phyloP scores from a whole-genome alignment of 2,113 vertebrate species.

The Rissa tridactyla region DNA sequence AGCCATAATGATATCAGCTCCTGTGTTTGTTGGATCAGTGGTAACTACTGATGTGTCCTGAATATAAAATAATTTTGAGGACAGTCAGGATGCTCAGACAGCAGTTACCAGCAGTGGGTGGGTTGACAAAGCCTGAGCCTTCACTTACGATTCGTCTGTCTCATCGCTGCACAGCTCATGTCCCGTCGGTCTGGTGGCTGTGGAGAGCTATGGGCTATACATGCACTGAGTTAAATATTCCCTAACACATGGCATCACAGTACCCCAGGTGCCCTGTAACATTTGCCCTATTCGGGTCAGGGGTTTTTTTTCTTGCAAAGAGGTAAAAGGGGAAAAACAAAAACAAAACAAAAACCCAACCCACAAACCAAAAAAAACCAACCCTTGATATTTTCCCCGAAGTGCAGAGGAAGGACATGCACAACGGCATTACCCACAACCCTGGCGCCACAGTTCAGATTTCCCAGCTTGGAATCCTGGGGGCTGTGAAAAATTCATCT shows the following conservation, averaged over 20 bases:
- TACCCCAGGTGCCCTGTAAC: not conserved
- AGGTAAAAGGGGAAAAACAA: not conserved
- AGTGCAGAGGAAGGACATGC: not conserved
- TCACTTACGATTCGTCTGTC: not conserved
- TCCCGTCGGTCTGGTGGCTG: not conserved
- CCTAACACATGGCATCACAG: not conserved
- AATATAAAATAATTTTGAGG: not conserved
- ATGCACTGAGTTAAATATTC: not conserved
- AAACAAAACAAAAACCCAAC: not conserved
- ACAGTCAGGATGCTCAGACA: not conserved
- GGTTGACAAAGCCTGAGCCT: not conserved
- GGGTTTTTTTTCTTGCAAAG: not conserved
- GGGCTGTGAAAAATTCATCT: not conserved
- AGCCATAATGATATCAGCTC: not conserved
- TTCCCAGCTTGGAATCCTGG: not conserved
- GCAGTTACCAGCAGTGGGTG: not conserved
- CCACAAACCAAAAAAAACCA: not conserved
- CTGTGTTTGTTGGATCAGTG: not conserved
- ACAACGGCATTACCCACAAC: fast-evolving
- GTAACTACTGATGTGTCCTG: not conserved
- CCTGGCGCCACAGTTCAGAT: not conserved
- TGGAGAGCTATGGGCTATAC: not conserved
- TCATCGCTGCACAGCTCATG: fast-evolving
- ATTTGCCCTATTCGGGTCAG: not conserved
- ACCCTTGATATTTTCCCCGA: not conserved